These are phyloP conservation scores for Halictus quadricinctus DNA, from an alignment of 2,888 invertebrate genomes.

Conservation along the genomic window DNA sequence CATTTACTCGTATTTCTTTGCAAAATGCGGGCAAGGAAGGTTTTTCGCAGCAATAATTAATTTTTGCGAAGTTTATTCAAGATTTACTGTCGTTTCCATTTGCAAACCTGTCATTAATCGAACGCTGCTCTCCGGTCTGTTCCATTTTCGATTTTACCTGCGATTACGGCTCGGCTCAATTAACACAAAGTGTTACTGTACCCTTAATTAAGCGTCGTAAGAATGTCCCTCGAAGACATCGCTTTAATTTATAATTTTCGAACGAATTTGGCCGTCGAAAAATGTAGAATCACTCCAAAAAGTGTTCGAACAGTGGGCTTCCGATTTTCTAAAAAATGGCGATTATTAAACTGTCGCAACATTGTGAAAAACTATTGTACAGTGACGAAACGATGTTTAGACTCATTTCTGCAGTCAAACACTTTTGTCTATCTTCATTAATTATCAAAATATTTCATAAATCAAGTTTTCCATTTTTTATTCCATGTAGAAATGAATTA, in stretches of 20 bases:
- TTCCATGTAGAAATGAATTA: neutral
- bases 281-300: neutral
- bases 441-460: neutral
- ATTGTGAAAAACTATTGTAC: too few relatives aligned
- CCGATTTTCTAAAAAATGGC: neutral
- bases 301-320: neutral
- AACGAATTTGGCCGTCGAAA: neutral
- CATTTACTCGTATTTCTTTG: neutral
- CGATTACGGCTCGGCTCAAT: neutral
- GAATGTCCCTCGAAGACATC: neutral
- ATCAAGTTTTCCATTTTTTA: neutral
- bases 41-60: constrained; percentile 5
- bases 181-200: neutral
- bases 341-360: too few relatives aligned
- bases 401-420: too few relatives aligned
- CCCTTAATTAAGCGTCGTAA: neutral
- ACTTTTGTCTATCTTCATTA: neutral
- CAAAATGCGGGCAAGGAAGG: constrained; percentile 3
- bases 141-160: neutral
- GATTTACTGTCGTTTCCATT: constrained; percentile 11
- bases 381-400: too few relatives aligned
- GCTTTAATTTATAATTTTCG: neutral
- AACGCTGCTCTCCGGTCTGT: constrained; percentile 10
- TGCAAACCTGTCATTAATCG: constrained; percentile 12
- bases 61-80: constrained; percentile 10